Base-by-base conservation (phyloP, 2,113 vertebrate genomes). In the Formicarius rufipectus region DNA sequence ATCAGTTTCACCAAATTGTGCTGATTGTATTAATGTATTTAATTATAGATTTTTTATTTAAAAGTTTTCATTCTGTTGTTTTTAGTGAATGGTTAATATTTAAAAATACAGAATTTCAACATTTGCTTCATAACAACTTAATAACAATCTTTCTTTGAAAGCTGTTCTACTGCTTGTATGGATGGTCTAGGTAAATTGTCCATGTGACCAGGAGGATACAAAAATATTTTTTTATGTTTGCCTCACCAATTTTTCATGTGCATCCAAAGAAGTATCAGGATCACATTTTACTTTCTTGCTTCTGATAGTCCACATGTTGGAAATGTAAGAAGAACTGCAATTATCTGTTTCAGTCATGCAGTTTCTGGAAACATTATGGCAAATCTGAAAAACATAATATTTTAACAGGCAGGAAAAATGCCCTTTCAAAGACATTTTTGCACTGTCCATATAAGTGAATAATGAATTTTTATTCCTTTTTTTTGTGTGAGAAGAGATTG, bases 131-230 rank as follows among this genome's bases (percentile, higher is more conserved):
- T 88, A 80, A 50, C 75, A 92, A 60, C 11, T 80, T 49, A 69
- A 39, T 37, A 74, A 84, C 64, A 64, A 42, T 84, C 58, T 86
- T 66, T 44, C 33, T 89, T 95, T 86, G 86, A 81, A 95, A 93
- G 33, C 52, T 69, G 35, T 42, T 88, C 35, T 76, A 4, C 40
- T 96, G 27, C 73, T 91, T 88, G 16, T 63, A 35, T 87, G 88
- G n/a, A 40, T 90, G 30, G 89, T 95, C 47, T 85, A 86, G 35
- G 62, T 96, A 62, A 73, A 40, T 93, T 86, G 22, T 52, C 28
- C 40, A 59, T 91, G 67, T 66, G 49, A 87, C 35, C 47, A 42
- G 45, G 58, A 92, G 31, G 68, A 55, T 84, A 53, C 52, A 87
- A 44, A 88, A 77, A 30, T 82, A 63, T 60, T 21, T 8, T 49